Evolutionary conservation across 1,140 invertebrate genomes (phyloP).

Genomic region (Parasteatoda tepidariorum): DNA sequence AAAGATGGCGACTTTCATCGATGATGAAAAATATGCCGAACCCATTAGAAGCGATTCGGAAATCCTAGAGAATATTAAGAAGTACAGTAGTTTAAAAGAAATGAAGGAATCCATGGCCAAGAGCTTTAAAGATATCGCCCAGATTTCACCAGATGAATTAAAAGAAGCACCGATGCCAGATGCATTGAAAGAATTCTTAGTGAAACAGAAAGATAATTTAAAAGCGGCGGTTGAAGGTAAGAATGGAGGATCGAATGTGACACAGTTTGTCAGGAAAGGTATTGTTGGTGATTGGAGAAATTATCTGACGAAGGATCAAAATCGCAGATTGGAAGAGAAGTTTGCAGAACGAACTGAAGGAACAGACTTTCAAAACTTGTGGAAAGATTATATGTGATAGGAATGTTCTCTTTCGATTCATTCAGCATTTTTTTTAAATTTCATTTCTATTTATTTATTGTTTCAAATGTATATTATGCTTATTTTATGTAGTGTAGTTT

Average conservation of each 20-base stretch:
- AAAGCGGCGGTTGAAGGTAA: neutral
- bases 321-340: slow-evolving; percentile 66
- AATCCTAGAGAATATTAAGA: neutral
- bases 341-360: slow-evolving; percentile 26
- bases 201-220: neutral
- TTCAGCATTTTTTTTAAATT: neutral
- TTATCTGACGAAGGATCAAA: slow-evolving; percentile 68
- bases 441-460: neutral
- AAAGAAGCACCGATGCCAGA: neutral
- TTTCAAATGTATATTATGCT: neutral
- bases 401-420: neutral
- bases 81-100: slow-evolving; percentile 33
- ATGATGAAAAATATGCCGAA: slow-evolving; percentile 29
- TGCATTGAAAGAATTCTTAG: neutral
- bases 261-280: slow-evolving; percentile 68
- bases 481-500: slow-evolving; percentile 33
- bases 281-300: slow-evolving; percentile 72
- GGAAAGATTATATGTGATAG: slow-evolving; percentile 36
- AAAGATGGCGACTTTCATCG: slow-evolving; percentile 60
- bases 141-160: neutral
- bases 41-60: neutral
- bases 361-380: slow-evolving; percentile 14
- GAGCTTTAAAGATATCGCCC: neutral
- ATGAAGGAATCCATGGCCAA: too few species aligned
- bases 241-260: slow-evolving; percentile 68